Evolutionary conservation across 1,140 invertebrate genomes (phyloP).

Genomic region (Euura saliciscinereae): DNA sequence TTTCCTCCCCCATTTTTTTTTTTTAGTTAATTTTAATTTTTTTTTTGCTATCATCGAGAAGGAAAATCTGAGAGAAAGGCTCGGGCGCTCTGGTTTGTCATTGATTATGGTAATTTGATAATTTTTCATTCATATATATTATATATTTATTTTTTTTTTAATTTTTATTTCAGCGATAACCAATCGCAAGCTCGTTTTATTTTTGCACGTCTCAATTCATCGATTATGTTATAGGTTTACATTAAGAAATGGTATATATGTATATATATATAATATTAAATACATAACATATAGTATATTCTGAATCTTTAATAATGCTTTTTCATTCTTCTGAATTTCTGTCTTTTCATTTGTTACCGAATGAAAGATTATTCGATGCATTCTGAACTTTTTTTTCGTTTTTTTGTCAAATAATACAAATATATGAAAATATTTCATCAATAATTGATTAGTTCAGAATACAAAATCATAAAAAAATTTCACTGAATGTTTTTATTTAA

Average conservation of each 20-base stretch:
- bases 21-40: too few relatives aligned
- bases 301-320: neutral
- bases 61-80: conserved; percentile 32
- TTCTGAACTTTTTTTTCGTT: neutral
- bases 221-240: neutral
- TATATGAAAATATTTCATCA: neutral
- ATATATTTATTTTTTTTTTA: conserved; percentile 18
- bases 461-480: neutral
- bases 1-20: too few relatives aligned
- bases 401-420: neutral
- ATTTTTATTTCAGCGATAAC: conserved; percentile 27
- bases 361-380: neutral
- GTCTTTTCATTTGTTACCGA: neutral
- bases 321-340: neutral
- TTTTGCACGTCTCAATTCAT: neutral
- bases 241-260: neutral
- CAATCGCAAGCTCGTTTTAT: conserved; percentile 20
- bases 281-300: too few relatives aligned
- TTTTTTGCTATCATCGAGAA: neutral
- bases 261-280: neutral
- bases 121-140: too few relatives aligned
- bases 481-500: neutral
- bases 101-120: conserved; percentile 50
- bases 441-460: neutral
- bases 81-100: conserved; percentile 63